A percentile compares a stretch with the other conserved stretches of the same genome.
These are phyloP conservation scores for Cylindroiulus punctatus DNA, from an alignment of 2,888 invertebrate genomes.

Conservation along the genomic window DNA sequence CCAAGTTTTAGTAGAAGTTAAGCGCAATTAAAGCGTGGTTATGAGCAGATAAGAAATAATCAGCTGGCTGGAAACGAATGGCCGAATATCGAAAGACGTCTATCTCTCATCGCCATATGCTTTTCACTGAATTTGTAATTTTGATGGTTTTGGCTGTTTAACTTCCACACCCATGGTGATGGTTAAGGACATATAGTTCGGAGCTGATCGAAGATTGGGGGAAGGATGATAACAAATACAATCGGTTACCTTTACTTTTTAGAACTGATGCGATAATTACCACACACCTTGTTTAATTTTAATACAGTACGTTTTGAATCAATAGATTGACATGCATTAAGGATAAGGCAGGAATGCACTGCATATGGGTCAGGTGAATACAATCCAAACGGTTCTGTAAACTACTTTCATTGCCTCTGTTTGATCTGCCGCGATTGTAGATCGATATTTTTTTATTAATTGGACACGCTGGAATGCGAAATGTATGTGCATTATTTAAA, in stretches of 20 bases:
- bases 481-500: slow-evolving; percentile 14
- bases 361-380: not conserved
- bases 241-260: too few relatives aligned
- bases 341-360: not conserved
- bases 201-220: not conserved
- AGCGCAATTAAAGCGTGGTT: slow-evolving; percentile 40
- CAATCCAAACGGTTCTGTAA: not conserved
- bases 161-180: not conserved
- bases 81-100: not conserved
- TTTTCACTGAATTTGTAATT: not conserved
- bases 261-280: too few relatives aligned
- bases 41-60: slow-evolving; percentile 46
- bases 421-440: not conserved
- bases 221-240: too few relatives aligned
- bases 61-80: not conserved
- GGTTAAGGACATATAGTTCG: not conserved
- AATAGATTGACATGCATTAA: not conserved
- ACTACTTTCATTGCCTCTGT: not conserved
- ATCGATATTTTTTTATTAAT: slow-evolving; percentile 32
- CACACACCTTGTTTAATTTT: too few relatives aligned
- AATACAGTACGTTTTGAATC: not conserved
- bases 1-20: slow-evolving; percentile 20
- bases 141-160: not conserved
- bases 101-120: slow-evolving; percentile 8
- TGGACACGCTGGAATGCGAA: slow-evolving; percentile 34